phyloP scores from a whole-genome alignment of 2,113 vertebrate genomes.

The Trogon surrucura region DNA sequence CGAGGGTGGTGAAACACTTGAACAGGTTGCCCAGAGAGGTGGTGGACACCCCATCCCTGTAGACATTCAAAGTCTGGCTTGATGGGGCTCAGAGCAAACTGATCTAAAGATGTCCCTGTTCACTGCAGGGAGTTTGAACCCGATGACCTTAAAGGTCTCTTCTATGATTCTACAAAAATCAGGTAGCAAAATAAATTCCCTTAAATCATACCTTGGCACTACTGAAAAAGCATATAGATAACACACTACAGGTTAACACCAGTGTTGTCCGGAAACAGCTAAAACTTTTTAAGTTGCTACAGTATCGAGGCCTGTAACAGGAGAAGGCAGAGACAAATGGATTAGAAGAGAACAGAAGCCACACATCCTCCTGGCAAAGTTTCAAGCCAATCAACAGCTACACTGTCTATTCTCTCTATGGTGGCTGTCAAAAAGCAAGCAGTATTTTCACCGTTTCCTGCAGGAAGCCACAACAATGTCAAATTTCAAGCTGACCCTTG shows the following conservation, averaged over 20 bases:
- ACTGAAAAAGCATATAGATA: background rate
- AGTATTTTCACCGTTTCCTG: constrained; percentile 12
- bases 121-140: no score
- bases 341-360: background rate
- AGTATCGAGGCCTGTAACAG: background rate
- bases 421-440: background rate
- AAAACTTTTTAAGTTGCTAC: background rate
- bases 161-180: background rate
- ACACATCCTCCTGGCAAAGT: background rate
- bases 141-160: no score
- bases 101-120: no score
- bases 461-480: background rate
- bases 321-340: background rate
- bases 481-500: background rate
- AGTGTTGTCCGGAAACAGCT: background rate
- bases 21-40: no score
- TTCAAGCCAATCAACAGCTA: background rate
- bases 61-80: no score
- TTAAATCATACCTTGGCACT: background rate
- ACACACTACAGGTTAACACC: background rate
- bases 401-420: background rate
- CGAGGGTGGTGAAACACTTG: no score
- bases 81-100: no score
- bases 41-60: no score
- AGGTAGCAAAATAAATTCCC: background rate